phyloP scores from a whole-genome alignment of 2,113 vertebrate genomes.

The Gobius niger region DNA sequence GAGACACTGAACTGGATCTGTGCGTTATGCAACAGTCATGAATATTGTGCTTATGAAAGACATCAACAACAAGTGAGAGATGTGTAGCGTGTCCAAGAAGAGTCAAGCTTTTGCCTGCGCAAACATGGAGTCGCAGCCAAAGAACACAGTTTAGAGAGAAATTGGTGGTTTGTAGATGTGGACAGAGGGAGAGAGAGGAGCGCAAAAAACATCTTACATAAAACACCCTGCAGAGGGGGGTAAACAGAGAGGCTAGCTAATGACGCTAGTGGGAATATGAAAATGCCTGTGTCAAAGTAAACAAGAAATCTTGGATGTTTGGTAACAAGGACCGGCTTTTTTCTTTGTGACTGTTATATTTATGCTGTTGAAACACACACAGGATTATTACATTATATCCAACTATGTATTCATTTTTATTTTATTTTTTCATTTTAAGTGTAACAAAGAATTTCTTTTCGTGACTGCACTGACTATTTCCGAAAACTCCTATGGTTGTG shows the following conservation, averaged over 20 bases:
- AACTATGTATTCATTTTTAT: no score
- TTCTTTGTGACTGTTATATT: no score
- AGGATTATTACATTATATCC: no score
- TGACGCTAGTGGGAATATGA: neutral
- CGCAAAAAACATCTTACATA: conserved; percentile 2
- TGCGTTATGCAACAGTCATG: neutral
- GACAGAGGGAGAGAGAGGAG: neutral
- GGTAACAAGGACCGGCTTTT: neutral
- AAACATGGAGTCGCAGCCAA: neutral
- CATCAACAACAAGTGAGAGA: conserved; percentile 1
- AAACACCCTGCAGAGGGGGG: neutral
- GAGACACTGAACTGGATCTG: neutral
- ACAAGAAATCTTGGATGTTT: neutral
- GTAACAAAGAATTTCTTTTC: no score
- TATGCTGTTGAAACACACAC: no score
- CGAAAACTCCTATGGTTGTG: no score
- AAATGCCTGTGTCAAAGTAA: neutral
- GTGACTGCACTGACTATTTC: no score
- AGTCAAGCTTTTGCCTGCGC: neutral
- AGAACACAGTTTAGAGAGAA: neutral
- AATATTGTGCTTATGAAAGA: conserved; percentile 6
- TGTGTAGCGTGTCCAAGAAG: neutral
- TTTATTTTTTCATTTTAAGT: no score
- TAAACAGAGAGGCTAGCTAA: neutral
- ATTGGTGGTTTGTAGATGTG: neutral